Conservation (phyloP, 2,797 vertebrate species). For the Syncerus caffer region DNA sequence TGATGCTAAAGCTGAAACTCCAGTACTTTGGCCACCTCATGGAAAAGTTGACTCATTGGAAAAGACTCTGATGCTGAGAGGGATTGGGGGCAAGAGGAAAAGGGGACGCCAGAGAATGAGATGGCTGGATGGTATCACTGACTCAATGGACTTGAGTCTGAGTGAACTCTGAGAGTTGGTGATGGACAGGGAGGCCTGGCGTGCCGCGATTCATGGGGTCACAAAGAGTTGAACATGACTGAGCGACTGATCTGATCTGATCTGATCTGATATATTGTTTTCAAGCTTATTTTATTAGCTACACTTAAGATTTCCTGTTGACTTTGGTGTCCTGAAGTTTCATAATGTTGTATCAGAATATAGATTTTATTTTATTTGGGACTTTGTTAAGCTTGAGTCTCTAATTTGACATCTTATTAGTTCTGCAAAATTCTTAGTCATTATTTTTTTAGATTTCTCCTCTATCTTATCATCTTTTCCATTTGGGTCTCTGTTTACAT, state of each 20-base stretch:
- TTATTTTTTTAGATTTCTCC: constrained; percentile 4
- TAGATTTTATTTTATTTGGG: neutral
- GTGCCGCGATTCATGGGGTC: neutral
- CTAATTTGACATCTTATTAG: neutral
- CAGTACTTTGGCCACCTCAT: neutral
- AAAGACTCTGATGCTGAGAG: neutral
- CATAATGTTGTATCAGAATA: neutral
- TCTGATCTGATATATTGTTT: neutral
- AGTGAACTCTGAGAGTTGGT: neutral
- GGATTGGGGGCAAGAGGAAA: neutral
- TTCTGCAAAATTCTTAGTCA: constrained; percentile 4
- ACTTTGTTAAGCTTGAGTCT: constrained; percentile 18
- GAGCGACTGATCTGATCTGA: neutral
- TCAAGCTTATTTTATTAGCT: constrained; percentile 9
- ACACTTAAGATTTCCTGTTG: neutral
- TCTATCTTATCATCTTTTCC: neutral
- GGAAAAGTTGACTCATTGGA: neutral
- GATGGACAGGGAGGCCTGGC: neutral
- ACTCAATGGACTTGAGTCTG: neutral
- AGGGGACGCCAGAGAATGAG: neutral
- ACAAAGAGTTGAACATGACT: neutral
- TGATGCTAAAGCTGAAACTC: neutral
- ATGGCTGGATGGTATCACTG: neutral
- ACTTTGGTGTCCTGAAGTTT: constrained; percentile 33
- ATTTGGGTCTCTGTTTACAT: neutral